phyloP scores from a whole-genome alignment of 2,113 vertebrate genomes.

The Dinomys branickii region DNA sequence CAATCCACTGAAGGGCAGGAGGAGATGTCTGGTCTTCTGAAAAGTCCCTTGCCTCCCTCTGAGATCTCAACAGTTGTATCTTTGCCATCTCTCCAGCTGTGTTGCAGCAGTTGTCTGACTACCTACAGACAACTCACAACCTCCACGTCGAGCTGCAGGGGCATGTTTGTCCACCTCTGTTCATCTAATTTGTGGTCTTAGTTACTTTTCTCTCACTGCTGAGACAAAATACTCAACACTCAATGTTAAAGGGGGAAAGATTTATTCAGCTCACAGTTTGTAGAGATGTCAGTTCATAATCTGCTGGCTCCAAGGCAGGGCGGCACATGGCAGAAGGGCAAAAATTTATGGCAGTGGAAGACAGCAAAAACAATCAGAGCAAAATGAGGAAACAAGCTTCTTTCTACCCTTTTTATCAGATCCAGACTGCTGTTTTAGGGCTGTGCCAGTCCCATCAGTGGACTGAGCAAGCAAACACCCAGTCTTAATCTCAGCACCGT shows the following conservation, averaged over 20 bases:
- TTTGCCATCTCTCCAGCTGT: neutral
- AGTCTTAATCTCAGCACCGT: too few species aligned
- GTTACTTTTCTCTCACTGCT: neutral
- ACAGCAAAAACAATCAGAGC: too few species aligned
- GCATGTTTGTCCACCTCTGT: neutral
- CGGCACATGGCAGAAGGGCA: neutral
- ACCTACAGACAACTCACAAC: neutral
- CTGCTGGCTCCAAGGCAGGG: neutral
- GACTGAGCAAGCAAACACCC: too few species aligned
- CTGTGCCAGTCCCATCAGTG: too few species aligned
- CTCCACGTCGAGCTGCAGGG: neutral
- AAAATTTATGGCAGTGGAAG: too few species aligned
- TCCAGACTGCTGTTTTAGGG: too few species aligned
- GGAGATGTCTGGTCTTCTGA: neutral
- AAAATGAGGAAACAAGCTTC: too few species aligned
- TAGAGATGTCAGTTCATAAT: neutral
- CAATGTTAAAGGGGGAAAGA: neutral
- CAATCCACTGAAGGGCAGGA: neutral
- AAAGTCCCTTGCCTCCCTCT: neutral
- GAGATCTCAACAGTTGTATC: neutral
- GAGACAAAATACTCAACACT: neutral
- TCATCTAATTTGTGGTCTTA: slow-evolving; percentile 26
- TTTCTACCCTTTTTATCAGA: too few species aligned
- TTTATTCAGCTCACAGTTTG: neutral
- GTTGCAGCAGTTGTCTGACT: slow-evolving; percentile 66